phyloP scores from a whole-genome alignment of 2,797 vertebrate genomes.

The Crypturellus tataupa region DNA sequence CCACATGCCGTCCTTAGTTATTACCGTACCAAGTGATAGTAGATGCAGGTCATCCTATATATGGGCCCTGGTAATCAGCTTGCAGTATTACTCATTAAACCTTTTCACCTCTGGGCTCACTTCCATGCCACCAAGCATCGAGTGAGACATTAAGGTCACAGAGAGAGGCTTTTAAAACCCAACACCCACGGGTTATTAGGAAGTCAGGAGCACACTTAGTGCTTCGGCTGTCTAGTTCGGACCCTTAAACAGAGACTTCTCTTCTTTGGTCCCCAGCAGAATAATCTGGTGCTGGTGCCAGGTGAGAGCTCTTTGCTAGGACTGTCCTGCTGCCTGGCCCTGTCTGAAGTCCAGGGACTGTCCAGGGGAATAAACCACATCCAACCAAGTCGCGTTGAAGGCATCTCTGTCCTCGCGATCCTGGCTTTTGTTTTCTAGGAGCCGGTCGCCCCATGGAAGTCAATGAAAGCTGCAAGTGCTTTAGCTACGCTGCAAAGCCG shows the following conservation, averaged over 20 bases:
- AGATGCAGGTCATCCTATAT: slow-evolving; percentile 67
- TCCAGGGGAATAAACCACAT: neutral
- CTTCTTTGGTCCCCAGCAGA: neutral
- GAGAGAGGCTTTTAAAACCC: slow-evolving; percentile 36
- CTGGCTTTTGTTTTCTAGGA: neutral
- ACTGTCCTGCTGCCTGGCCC: neutral
- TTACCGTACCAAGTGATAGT: slow-evolving; percentile 64
- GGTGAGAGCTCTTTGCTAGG: neutral
- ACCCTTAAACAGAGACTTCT: neutral
- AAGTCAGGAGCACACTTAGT: neutral
- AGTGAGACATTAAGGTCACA: neutral
- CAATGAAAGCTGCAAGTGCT: slow-evolving; percentile 26
- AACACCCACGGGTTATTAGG: neutral
- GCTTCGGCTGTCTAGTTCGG: neutral
- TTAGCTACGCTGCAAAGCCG: slow-evolving; percentile 31
- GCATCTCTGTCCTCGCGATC: neutral
- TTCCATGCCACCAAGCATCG: neutral
- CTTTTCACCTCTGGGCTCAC: slow-evolving; percentile 53
- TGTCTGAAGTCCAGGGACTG: neutral
- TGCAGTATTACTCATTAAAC: slow-evolving; percentile 59
- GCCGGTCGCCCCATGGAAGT: neutral
- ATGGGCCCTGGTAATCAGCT: slow-evolving; percentile 62
- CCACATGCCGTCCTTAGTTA: slow-evolving; percentile 58
- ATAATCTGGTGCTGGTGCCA: neutral
- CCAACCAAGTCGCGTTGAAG: rapidly evolving